Evolutionary conservation across 2,888 invertebrate species (phyloP), one percentile per base, ranked within the genome.

Genomic region (Tuberolachnus salignus): DNA sequence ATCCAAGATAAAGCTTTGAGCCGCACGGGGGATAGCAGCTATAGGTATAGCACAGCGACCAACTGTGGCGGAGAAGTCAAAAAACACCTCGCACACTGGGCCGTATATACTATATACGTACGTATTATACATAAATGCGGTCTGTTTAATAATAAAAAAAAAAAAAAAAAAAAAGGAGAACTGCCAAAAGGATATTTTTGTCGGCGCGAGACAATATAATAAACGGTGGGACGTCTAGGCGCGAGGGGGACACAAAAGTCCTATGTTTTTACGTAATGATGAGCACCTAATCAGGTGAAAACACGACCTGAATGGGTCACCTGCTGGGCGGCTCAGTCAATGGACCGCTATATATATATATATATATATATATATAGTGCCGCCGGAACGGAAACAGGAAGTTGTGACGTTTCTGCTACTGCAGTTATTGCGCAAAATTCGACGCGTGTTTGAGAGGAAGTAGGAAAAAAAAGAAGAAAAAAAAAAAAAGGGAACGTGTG

Each of bases 201-300:
- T 59, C 49, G 46, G 42, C 21, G 11, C 78, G 59, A 67, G 51
- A 78, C 69, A 78, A 34, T 34, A 34, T 34, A 78, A 75, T 75
- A 78, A 78, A 78, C 78, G 69, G 78, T 66, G n/a, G 78, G 78
- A 69, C 67, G 78, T 78, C 78, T 51, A 49, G 75, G 46, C 44
- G 69, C 14, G 66, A 26, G 21, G 66, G 46, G 75, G 10, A 57
- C 21, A 59, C 26, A 59, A 73, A 78, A 57, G 78, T 74, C 78
- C 59, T 78, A 26, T 78, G 69, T 78, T 78, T 78, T 78, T 78
- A 78, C 78, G 78, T 69, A 69, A 78, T 78, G 80, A 80, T 80
- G 80, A 80, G 80, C 80, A 80, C 80, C 80, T 80, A 80, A 80
- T 80, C 80, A 80, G 80, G 80, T 80, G 80, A 80, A 80, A 80